Evolutionary conservation across 1,140 invertebrate species (phyloP).

Genomic region (Conus ventricosus): DNA sequence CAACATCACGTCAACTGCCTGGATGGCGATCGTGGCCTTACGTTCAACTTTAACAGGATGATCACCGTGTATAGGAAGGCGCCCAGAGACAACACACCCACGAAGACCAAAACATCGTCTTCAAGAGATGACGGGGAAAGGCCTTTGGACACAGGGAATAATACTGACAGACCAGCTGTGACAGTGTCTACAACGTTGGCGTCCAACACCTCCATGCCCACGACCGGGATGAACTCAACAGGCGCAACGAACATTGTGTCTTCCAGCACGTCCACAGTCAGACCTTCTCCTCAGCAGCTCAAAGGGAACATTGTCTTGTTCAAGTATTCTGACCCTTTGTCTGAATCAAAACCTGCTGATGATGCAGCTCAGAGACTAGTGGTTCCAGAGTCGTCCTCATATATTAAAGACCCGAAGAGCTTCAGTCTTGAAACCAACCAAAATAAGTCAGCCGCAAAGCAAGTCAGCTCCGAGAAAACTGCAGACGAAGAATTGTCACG

Average conservation of each 20-base stretch:
- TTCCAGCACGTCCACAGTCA: background rate
- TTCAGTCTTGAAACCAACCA: background rate
- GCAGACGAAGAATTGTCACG: background rate
- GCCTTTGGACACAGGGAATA: background rate
- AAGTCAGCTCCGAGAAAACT: background rate
- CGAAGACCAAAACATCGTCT: background rate
- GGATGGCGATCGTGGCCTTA: conserved; percentile 35
- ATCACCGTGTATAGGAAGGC: background rate
- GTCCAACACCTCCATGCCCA: background rate
- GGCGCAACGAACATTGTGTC: background rate
- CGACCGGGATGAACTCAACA: background rate
- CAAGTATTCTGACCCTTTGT: background rate
- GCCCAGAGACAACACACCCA: background rate
- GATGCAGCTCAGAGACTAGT: background rate
- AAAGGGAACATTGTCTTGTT: background rate
- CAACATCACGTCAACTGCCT: conserved; percentile 44
- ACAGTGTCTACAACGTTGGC: background rate
- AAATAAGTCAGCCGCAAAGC: background rate
- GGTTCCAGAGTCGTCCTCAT: background rate
- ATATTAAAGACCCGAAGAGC: background rate
- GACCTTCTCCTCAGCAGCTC: background rate
- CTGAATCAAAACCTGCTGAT: background rate
- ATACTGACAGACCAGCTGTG: background rate
- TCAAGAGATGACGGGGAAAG: background rate
- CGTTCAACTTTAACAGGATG: conserved; percentile 33